A percentile compares a stretch with the other conserved stretches of the same genome.
These are phyloP conservation scores for Cyanocitta stelleri DNA, from an alignment of 2,113 vertebrate species.

Conservation along the genomic window DNA sequence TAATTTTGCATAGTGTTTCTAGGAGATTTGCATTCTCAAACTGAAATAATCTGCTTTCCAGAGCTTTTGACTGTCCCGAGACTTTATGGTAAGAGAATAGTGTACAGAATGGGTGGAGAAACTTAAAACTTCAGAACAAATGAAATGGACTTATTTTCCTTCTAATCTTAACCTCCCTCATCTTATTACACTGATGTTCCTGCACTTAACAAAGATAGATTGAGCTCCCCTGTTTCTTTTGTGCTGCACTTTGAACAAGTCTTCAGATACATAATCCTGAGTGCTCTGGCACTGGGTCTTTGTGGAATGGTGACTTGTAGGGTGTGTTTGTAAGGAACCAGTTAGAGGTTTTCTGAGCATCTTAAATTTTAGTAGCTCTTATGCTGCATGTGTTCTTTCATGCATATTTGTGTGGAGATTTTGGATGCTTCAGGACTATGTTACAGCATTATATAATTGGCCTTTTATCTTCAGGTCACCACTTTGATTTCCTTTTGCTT, in stretches of 20 bases:
- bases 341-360: background rate
- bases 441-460: background rate
- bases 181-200: background rate
- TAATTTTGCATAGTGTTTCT: background rate
- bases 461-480: background rate
- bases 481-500: background rate
- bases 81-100: background rate
- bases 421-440: background rate
- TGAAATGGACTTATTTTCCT: background rate
- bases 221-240: background rate
- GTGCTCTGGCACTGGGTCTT: background rate
- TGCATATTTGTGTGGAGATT: background rate
- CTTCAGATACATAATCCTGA: background rate
- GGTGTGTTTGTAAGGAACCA: background rate
- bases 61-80: background rate
- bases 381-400: accelerated
- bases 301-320: background rate
- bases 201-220: background rate
- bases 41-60: background rate
- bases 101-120: background rate
- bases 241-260: background rate
- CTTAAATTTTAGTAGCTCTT: background rate
- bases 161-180: background rate
- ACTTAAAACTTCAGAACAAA: background rate
- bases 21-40: background rate